Base-by-base conservation (phyloP, 2,797 vertebrate species). In the Leptatherina wallacei region DNA sequence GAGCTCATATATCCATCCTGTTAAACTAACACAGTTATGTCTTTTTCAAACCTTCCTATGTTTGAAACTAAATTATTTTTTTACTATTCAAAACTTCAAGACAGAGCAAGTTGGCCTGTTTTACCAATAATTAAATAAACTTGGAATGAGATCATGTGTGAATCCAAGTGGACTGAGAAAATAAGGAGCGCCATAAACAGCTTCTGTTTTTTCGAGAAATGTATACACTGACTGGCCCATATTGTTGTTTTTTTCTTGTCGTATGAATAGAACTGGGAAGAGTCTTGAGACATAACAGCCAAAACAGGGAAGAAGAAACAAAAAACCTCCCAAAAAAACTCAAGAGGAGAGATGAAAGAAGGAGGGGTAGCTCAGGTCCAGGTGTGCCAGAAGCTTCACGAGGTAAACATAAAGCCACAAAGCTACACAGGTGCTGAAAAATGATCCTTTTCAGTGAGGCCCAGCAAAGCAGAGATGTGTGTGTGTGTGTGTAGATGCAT, bases 371-470 rank as follows among this genome's bases (percentile, higher is more conserved):
- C 78, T 79, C 40, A 63, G 78, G 76, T 92, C 90, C 93, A 94
- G 94, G 93, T 94, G 93, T 90, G 88, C 88, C 71, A 85, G 84
- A 71, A 87, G 90, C 92, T 86, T 80, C 83, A 87, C 84, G 89
- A 88, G 87, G 89, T 88, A 92, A 91, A 92, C 89, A 92, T 79
- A 76, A 81, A 84, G 69, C 80, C 81, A 58, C 71, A 59, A 80
- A 91, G 86, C 82, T 81, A 67, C 83, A 85, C 93, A 93, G 93
- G 93, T 93, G 91, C 85, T 92, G 88, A 86, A 83, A 91, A 91
- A 92, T 88, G 70, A 91, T 85, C 83, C 84, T 81, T 85, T 77
- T 64, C 57, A n/a, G 77, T 55, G 69, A 86, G 85, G 82, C 82
- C 75, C 59, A n/a, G 83, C 36, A 63, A 81, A 71, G 74, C n/a